Evolutionary conservation across 2,113 vertebrate genomes (phyloP).

Genomic region (Gyps fulvus): DNA sequence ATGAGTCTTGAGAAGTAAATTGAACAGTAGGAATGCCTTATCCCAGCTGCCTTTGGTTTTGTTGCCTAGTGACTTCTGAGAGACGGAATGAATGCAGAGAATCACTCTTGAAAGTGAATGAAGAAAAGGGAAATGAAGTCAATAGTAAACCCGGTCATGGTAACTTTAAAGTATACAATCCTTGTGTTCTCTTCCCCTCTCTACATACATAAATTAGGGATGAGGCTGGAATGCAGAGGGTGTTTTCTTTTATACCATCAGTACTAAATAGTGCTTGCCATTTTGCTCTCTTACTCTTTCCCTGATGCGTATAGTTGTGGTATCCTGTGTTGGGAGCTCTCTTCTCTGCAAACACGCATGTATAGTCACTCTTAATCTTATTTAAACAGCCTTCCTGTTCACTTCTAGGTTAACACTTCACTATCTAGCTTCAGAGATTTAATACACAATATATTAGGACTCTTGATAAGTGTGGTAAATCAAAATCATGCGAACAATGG

Average conservation of each 20-base stretch:
- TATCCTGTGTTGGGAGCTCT: not conserved
- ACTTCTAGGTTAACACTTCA: not conserved
- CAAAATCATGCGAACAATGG: not conserved
- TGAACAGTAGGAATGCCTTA: constrained; percentile 3
- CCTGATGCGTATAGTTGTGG: rapidly evolving
- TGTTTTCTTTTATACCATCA: not conserved
- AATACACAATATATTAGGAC: not conserved
- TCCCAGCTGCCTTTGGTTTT: constrained; percentile 3
- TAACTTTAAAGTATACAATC: not conserved
- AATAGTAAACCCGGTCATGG: not conserved
- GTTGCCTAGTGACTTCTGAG: constrained; percentile 32
- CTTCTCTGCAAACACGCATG: not conserved
- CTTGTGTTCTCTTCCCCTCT: not conserved
- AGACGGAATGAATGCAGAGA: not conserved
- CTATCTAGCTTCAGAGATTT: not conserved
- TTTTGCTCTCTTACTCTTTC: not conserved
- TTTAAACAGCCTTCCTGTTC: not conserved
- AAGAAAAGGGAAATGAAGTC: constrained; percentile 9
- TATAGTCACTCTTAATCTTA: not conserved
- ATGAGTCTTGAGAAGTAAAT: not conserved
- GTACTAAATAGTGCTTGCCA: not conserved
- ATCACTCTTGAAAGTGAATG: not conserved
- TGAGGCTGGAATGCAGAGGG: not conserved
- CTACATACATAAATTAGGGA: not conserved
- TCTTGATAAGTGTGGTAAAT: not conserved